Evolutionary conservation across 2,113 vertebrate genomes (phyloP), one percentile per base, ranked within the genome.

Genomic region (Nicator chloris): DNA sequence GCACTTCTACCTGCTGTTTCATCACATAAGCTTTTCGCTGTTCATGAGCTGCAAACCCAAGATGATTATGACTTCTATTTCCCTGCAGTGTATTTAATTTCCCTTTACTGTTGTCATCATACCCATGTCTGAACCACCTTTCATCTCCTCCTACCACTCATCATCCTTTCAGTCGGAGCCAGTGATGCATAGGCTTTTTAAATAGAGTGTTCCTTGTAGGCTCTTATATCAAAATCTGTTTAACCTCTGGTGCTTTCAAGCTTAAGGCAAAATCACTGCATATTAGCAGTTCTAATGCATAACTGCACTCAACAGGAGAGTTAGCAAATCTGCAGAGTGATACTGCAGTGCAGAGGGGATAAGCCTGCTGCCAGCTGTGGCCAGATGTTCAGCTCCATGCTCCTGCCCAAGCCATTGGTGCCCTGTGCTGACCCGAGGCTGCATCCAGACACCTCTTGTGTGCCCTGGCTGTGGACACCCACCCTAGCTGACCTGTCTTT

Each of bases 181-280:
- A 94, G 90, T 96, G 94, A 97, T 97, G 94, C 95, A 97, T 96
- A 95, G 92, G 90, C 96, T 96, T 97, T 96, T 97, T 93, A 97
- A 97, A 95, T 93, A 93, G 93, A 97, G 87, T 97, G 95, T 97
- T 97, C 96, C 96, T 97, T 96, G 96, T 96, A 95, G 95, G 94
- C 95, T 96, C 97, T 95, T 97, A 96, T 96, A 97, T 97, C 96
- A 97, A 97, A 96, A 97, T 97, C 96, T 97, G 93, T 96, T 97
- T 97, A 97, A 97, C 97, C 97, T 97, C 95, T 97, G 93, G 90
- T 96, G 88, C 92, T 96, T 95, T 97, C 71, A 92, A 96, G 93
- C 95, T 95, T 96, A 97, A 88, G 88, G 91, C 95, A 90, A 93
- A 95, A 96, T 95, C 96, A 57, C 82, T 64, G 89, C 8, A 92